Conservation (phyloP, 2,888 invertebrate species). For the Caenorhabditis wallacei region DNA sequence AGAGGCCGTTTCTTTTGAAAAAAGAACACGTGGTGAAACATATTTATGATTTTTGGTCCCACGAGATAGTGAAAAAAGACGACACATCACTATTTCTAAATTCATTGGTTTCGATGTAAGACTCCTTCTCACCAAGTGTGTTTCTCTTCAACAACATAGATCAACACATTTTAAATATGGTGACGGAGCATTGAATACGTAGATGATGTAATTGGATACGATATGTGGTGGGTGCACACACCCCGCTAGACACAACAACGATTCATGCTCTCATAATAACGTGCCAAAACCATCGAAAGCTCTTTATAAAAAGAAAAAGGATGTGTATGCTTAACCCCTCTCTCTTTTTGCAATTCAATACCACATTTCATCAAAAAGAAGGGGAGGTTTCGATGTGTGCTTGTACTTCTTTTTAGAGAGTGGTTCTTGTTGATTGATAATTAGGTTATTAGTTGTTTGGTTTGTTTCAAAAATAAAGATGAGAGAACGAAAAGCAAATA, state of each 20-base stretch:
- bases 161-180: conserved; percentile 33
- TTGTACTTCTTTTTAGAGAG: conserved; percentile 27
- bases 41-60: conserved; percentile 44
- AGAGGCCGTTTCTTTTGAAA: background rate
- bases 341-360: conserved; percentile 46
- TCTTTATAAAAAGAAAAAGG: conserved; percentile 1
- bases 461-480: background rate
- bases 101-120: conserved; percentile 42
- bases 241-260: conserved; percentile 42
- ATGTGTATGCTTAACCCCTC: conserved; percentile 34
- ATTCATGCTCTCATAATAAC: conserved; percentile 51
- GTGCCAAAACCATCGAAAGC: conserved; percentile 46
- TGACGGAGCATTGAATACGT: conserved; percentile 29
- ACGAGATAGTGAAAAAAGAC: conserved; percentile 26
- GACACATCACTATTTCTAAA: conserved; percentile 52
- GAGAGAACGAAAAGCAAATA: conserved; percentile 15
- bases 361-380: conserved; percentile 36
- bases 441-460: conserved; percentile 21
- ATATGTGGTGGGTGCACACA: conserved; percentile 46
- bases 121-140: background rate
- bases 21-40: conserved; percentile 55
- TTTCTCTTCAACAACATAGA: conserved; percentile 32
- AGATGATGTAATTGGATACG: conserved; percentile 46
- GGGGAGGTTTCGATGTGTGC: conserved; percentile 10
- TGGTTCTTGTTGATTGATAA: conserved; percentile 45